phyloP scores from a whole-genome alignment of 2,113 vertebrate genomes.

The Hassar affinis region DNA sequence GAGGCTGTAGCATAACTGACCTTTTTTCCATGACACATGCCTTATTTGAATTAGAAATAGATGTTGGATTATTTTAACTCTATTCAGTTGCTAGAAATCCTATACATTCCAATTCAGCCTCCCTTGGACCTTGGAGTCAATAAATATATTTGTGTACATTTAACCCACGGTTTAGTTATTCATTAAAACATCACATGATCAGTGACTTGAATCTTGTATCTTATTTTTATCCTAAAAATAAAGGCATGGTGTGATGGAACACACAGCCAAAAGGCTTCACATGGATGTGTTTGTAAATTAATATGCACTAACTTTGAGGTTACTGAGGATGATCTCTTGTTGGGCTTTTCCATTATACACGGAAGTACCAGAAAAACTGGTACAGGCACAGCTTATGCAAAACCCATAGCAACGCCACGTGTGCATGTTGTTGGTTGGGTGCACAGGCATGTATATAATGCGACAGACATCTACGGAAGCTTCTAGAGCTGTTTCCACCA shows the following conservation, averaged over 20 bases:
- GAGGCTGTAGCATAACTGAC: background rate
- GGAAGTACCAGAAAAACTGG: too few relatives aligned
- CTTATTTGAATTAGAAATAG: background rate
- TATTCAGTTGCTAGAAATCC: background rate
- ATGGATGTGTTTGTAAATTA: conserved; percentile 61
- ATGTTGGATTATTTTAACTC: background rate
- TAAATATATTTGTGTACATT: background rate
- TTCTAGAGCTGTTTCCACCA: too few relatives aligned
- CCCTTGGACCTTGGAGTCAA: background rate
- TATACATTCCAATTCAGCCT: background rate
- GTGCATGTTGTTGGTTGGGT: too few relatives aligned
- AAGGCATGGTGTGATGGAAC: background rate
- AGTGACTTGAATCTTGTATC: background rate
- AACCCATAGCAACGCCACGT: too few relatives aligned
- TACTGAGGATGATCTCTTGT: conserved; percentile 57
- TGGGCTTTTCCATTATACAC: conserved; percentile 59
- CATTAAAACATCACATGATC: too few relatives aligned
- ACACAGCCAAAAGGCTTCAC: background rate
- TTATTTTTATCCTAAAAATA: background rate
- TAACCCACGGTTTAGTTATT: too few relatives aligned
- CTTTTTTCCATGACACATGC: too few relatives aligned
- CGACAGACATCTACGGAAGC: too few relatives aligned
- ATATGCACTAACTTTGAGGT: conserved; percentile 51
- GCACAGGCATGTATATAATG: too few relatives aligned
- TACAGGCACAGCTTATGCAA: too few relatives aligned